Conservation (phyloP, 2,113 vertebrate species). For the Ptychochromis oligacanthus region DNA sequence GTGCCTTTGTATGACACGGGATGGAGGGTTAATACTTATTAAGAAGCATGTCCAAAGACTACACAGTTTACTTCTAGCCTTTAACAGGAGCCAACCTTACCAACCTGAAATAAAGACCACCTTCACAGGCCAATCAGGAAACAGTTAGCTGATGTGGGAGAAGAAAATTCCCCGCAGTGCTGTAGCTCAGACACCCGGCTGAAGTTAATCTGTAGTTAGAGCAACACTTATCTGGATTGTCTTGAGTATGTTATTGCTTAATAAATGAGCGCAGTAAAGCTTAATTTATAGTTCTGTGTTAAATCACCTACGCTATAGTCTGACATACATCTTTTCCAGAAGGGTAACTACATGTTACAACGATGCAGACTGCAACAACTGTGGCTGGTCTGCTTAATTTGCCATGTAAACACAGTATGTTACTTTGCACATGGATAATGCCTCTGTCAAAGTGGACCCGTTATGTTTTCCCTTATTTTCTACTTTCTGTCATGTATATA, state of each 20-base stretch:
- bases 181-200: not conserved
- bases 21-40: not conserved
- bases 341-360: not conserved
- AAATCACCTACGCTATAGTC: not conserved
- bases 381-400: not conserved
- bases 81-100: not conserved
- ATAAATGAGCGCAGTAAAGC: not conserved
- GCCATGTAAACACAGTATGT: too few species aligned
- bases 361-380: fast-evolving
- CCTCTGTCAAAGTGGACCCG: not conserved
- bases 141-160: not conserved
- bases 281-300: not conserved
- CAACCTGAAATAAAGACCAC: not conserved
- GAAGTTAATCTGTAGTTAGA: not conserved
- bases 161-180: not conserved
- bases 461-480: not conserved
- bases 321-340: not conserved
- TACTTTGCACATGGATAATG: fast-evolving
- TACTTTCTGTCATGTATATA: too few species aligned
- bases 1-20: fast-evolving
- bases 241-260: not conserved
- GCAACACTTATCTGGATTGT: not conserved
- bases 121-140: not conserved
- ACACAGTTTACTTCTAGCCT: not conserved
- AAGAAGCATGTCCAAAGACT: not conserved